Conservation (phyloP, 2,797 vertebrate genomes). For the Acrossocheilus fasciatus region DNA sequence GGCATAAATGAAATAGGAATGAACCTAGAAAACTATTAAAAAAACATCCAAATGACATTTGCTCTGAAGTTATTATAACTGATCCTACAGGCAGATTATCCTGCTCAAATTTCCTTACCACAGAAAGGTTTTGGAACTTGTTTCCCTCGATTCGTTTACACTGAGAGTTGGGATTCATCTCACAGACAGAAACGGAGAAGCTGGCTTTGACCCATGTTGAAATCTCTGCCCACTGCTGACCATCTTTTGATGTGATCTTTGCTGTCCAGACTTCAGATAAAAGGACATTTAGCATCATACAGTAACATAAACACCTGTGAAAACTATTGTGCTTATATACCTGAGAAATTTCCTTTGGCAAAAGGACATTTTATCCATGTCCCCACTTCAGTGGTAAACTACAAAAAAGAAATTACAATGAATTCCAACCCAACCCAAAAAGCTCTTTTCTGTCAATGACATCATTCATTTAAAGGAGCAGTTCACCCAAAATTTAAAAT, state of each 20-base stretch:
- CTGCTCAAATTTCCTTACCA: slow-evolving; percentile 33
- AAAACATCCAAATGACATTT: slow-evolving; percentile 5
- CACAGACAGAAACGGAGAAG: slow-evolving; percentile 48
- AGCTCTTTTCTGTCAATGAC: neutral
- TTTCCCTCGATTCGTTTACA: slow-evolving; percentile 31
- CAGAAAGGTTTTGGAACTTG: slow-evolving; percentile 10
- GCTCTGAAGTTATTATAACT: neutral
- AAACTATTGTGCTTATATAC: slow-evolving; percentile 22
- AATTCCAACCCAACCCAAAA: neutral
- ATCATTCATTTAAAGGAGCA: neutral
- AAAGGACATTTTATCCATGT: slow-evolving; percentile 60
- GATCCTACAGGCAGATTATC: slow-evolving; percentile 14
- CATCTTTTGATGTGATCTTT: slow-evolving; percentile 33
- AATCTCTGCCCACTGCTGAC: slow-evolving; percentile 48
- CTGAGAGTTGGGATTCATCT: slow-evolving; percentile 33
- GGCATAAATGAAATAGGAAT: neutral
- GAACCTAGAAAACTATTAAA: neutral
- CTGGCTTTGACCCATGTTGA: slow-evolving; percentile 51
- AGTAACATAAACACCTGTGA: neutral
- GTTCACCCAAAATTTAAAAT: neutral
- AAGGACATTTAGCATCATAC: neutral
- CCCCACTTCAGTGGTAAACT: slow-evolving; percentile 55
- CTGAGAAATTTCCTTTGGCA: slow-evolving; percentile 43
- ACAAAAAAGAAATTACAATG: neutral
- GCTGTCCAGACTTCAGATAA: slow-evolving; percentile 51